A percentile compares a stretch with the other conserved stretches of the same genome.
phyloP scores from a whole-genome alignment of 1,140 invertebrate genomes.

The Druon quercuslanigerum region DNA sequence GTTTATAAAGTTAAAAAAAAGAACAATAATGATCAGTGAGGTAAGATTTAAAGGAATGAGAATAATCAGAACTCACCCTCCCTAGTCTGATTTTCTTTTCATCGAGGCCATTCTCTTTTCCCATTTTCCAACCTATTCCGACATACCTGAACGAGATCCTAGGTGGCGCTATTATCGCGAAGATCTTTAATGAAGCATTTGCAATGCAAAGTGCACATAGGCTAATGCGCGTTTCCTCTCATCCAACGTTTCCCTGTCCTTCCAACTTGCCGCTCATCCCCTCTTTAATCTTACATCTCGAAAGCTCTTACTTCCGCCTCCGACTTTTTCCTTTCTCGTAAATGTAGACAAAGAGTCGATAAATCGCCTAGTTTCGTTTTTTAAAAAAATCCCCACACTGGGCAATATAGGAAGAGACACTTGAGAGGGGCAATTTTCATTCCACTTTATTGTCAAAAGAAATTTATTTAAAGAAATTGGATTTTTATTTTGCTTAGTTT shows the following conservation, averaged over 20 bases:
- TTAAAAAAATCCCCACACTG: not conserved
- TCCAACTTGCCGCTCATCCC: conserved; percentile 13
- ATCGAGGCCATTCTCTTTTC: conserved; percentile 9
- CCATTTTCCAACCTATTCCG: conserved; percentile 25
- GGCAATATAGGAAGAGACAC: not conserved
- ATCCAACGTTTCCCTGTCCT: not conserved
- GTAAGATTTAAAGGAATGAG: not conserved
- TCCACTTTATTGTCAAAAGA: too few relatives aligned
- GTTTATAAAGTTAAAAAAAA: too few relatives aligned
- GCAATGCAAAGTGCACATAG: conserved; percentile 29
- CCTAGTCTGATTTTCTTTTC: not conserved
- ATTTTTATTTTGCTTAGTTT: too few relatives aligned
- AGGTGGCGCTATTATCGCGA: conserved; percentile 24
- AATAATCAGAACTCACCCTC: not conserved
- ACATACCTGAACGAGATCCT: conserved; percentile 21
- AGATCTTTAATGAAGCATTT: conserved; percentile 31
- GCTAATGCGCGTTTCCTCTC: conserved; percentile 17
- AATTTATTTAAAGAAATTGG: too few relatives aligned
- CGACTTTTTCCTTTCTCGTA: conserved; percentile 16
- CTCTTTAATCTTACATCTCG: conserved; percentile 20
- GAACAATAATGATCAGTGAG: not conserved
- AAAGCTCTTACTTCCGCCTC: conserved; percentile 18
- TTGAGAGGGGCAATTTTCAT: not conserved
- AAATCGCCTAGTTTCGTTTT: conserved; percentile 9
- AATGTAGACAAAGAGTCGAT: conserved; percentile 14